phyloP scores from a whole-genome alignment of 1,140 invertebrate genomes.

The Dreissena rostriformis region DNA sequence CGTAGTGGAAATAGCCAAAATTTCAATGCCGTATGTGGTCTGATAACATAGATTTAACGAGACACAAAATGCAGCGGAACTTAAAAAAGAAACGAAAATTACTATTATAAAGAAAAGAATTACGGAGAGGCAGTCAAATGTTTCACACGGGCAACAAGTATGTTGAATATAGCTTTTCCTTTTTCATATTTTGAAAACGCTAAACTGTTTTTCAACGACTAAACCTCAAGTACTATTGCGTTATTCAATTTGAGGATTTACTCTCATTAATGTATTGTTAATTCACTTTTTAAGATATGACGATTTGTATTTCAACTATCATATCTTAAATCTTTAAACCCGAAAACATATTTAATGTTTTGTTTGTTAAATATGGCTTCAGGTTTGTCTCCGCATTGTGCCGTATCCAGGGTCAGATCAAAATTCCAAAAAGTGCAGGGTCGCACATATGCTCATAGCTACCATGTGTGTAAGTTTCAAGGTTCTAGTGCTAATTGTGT shows the following conservation, averaged over 20 bases:
- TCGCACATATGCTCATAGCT: too few relatives aligned
- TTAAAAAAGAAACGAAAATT: conserved; percentile 94
- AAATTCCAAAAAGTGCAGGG: conserved; percentile 90
- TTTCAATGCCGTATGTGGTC: too few relatives aligned
- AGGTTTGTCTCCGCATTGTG: conserved; percentile 83
- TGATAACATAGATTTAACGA: too few relatives aligned
- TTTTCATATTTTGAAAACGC: neutral
- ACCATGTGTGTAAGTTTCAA: too few relatives aligned
- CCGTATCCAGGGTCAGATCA: too few relatives aligned
- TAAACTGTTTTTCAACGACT: too few relatives aligned
- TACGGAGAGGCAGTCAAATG: conserved; percentile 91
- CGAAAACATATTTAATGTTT: neutral
- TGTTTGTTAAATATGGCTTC: conserved; percentile 13
- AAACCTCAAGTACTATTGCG: neutral
- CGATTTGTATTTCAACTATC: neutral
- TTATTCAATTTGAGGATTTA: neutral
- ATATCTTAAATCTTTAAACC: neutral
- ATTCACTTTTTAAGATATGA: neutral
- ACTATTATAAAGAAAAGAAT: conserved; percentile 92
- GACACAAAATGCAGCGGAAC: conserved; percentile 86
- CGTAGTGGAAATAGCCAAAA: too few relatives aligned
- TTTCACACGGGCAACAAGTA: conserved; percentile 94
- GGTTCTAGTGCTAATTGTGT: too few relatives aligned
- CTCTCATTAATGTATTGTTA: neutral
- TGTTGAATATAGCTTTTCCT: conserved; percentile 62